phyloP scores from a whole-genome alignment of 2,113 vertebrate species.

The Nothobranchius kuhntae region DNA sequence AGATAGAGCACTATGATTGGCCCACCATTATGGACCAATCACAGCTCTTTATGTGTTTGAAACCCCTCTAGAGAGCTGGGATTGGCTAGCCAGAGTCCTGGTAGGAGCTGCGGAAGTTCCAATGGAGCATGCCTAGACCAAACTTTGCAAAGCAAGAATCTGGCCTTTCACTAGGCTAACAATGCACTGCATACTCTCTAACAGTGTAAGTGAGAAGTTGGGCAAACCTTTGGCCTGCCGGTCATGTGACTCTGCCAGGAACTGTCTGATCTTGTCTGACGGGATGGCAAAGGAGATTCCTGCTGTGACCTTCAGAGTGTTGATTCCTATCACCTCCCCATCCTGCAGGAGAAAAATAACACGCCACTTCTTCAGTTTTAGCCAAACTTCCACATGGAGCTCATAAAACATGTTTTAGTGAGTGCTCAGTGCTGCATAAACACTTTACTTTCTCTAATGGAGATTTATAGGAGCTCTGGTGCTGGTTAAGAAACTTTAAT shows the following conservation, averaged over 20 bases:
- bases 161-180: too few relatives aligned
- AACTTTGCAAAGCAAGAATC: too few relatives aligned
- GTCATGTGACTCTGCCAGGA: slow-evolving; percentile 92
- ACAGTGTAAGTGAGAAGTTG: too few relatives aligned
- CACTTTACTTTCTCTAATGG: slow-evolving; percentile 17
- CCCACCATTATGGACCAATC: too few relatives aligned
- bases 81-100: too few relatives aligned
- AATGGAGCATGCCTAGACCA: too few relatives aligned
- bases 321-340: slow-evolving; percentile 98
- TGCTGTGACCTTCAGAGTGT: slow-evolving; percentile 96
- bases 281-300: slow-evolving; percentile 99
- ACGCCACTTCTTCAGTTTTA: too few relatives aligned
- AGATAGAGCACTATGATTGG: too few relatives aligned
- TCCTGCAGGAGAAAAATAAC: slow-evolving; percentile 79
- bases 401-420: background rate
- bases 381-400: slow-evolving; percentile 3
- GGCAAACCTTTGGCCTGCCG: slow-evolving; percentile 89
- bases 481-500: background rate
- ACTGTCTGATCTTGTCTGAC: slow-evolving; percentile 96
- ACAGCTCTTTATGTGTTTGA: too few relatives aligned
- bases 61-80: too few relatives aligned
- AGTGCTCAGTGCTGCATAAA: slow-evolving; percentile 31
- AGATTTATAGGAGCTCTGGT: background rate
- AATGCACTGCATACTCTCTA: too few relatives aligned
- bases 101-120: too few relatives aligned